Evolutionary conservation across 2,888 invertebrate genomes (phyloP).

Genomic region (Cenopis cana): DNA sequence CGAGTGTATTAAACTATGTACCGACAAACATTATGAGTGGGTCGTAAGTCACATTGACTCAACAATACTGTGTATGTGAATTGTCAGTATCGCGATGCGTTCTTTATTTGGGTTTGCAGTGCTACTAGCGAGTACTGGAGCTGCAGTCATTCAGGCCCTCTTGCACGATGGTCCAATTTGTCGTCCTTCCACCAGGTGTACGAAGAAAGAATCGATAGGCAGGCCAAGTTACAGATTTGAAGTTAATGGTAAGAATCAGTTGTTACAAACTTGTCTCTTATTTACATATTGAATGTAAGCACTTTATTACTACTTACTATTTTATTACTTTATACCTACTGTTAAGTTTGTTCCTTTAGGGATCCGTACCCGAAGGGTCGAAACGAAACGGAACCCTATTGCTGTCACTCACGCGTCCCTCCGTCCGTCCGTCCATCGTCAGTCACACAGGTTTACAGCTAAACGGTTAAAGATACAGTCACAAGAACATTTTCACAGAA

Average conservation of each 20-base stretch:
- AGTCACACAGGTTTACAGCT: no score
- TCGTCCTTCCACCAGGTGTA: slow-evolving; percentile 5
- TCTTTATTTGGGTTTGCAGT: background rate
- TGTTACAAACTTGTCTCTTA: background rate
- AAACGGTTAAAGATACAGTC: no score
- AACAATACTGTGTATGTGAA: background rate
- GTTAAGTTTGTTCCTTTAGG: no score
- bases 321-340: no score
- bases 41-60: background rate
- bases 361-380: no score
- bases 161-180: background rate
- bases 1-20: background rate
- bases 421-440: no score
- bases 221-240: background rate
- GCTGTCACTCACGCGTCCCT: no score
- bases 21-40: background rate
- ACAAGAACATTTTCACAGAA: no score
- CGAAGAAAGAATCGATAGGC: background rate
- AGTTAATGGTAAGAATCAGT: slow-evolving; percentile 12
- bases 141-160: background rate
- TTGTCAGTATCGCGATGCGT: background rate
- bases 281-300: background rate
- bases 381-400: no score
- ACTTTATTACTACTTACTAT: no score
- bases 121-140: background rate